Evolutionary conservation across 2,113 vertebrate genomes (phyloP).

Genomic region (Kryptolebias marmoratus): DNA sequence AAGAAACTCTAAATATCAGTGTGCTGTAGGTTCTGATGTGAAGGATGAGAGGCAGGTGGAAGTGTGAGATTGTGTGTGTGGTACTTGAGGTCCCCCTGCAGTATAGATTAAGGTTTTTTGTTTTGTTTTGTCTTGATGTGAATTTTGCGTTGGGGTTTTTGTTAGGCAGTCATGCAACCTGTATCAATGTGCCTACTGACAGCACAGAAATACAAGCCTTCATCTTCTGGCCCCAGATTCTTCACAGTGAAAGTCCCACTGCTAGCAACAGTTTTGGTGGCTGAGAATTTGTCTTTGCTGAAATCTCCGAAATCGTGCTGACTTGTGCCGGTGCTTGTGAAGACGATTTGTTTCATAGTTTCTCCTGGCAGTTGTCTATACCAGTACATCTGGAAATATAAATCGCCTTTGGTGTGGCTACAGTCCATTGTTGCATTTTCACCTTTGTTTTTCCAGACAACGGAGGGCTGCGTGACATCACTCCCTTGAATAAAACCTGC

Average conservation of each 20-base stretch:
- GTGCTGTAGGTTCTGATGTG: neutral
- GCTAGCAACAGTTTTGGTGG: neutral
- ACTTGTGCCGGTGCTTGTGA: rapidly evolving
- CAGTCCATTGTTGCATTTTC: constrained; percentile 32
- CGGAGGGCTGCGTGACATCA: constrained; percentile 2
- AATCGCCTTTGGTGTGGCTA: neutral
- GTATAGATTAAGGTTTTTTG: rapidly evolving
- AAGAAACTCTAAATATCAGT: neutral
- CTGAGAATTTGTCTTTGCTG: constrained; percentile 22
- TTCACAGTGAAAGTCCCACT: constrained; percentile 33
- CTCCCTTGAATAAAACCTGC: neutral
- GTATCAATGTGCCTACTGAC: constrained; percentile 25
- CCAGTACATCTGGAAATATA: constrained; percentile 65
- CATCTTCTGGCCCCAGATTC: constrained; percentile 26
- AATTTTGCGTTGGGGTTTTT: constrained; percentile 19
- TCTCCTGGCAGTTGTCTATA: constrained; percentile 58
- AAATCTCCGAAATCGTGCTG: constrained; percentile 11
- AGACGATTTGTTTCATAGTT: constrained; percentile 50
- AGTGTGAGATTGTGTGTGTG: neutral
- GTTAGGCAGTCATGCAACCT: constrained; percentile 14
- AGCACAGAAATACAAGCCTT: constrained; percentile 54
- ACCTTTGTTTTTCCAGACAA: neutral
- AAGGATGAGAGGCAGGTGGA: too few species aligned
- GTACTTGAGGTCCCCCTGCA: neutral
- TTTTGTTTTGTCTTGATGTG: neutral